Base-by-base conservation (phyloP, 2,888 invertebrate species). In the Ectemnius lituratus region DNA sequence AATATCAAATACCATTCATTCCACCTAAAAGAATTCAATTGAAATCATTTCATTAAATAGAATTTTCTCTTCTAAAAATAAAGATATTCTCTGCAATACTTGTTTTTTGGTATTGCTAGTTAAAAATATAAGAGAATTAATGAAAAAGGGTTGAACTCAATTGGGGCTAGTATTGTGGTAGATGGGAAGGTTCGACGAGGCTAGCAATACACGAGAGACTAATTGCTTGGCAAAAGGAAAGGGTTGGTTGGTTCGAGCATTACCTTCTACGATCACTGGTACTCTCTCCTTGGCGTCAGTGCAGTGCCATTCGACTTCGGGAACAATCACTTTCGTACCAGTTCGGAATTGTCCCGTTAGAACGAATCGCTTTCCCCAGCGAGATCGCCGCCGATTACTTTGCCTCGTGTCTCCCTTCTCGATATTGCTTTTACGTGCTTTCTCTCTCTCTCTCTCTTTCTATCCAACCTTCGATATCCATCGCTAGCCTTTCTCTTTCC, bases 311-410 rank as follows among this genome's bases (percentile, higher is more conserved):
- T 73, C 78, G 80, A 74, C 74, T 79, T 80, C 58, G 67, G 8
- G 63, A 58, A 80, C 80, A 80, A 80, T 79, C 76, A 74, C 74
- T 78, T 78, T 80, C 80, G 78, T 80, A 79, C 73, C 80, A 76
- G 74, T 73, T 73, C 64, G 65, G 67, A 80, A 81, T 78, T 80
- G 81, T 81, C 80, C 74, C 67, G 70, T 68, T 71, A 68, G 66
- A 76, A 80, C 63, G 80, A 80, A 76, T 76, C 76, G 78, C 59
- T 80, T 71, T 37, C 37, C 78, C 76, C 63, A 62, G 71, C 70
- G 46, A 58, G 70, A 65, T 75, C 74, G 62, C 28, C 60, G 66
- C 56, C 80, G 76, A 78, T 80, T 78, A 75, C 76, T 75, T 80
- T 69, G 66, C 70, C 67, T 64, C 59, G 64, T 68, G 62, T 71